Evolutionary conservation across 2,113 vertebrate genomes (phyloP), one percentile per base, ranked within the genome.

Genomic region (Natator depressus): DNA sequence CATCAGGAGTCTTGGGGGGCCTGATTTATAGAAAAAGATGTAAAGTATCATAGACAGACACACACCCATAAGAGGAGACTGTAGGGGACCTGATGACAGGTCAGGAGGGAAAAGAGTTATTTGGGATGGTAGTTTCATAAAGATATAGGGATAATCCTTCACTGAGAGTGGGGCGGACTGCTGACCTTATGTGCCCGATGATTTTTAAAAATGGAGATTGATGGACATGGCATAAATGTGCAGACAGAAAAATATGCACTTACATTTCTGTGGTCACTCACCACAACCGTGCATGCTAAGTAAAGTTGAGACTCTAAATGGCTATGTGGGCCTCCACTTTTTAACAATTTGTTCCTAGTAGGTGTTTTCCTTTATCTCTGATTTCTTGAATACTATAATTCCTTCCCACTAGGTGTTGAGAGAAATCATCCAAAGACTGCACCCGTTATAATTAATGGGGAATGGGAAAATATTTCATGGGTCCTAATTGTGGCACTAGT

Each of bases 161-260:
- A 65, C 10, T 35, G 62, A 35, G 62, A 17, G 16, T n/a, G 31
- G 31, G 31, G 35, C 2, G 1, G 62, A 69, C 16, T 69, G 35
- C 35, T 69, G 62, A 69, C 62, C 35, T 69, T 69, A n/a, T 69
- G 35, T n/a, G 57, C 25, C 57, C 27, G 12, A 29, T 59, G 35
- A n/a, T n/a, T 69, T 65, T 17, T 65, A 8, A 19, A 19, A 35
- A 69, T 69, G 31, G 35, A 69, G 35, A n/a, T 65, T 65, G 59
- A 65, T 69, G 35, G 35, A n/a, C 31, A 19, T 69, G 62, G 62
- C 8, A 69, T 69, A 69, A 69, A n/a, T 69, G 16, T 91, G 0
- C 7, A 51, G 31, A 24, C 16, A 76, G 59, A 59, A 59, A 88
- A 80, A 42, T 8, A 10, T 10, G n/a, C 0, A 0, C 65, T n/a